Conservation (phyloP, 1,140 invertebrate species). For the Leptoteleia sp. region DNA sequence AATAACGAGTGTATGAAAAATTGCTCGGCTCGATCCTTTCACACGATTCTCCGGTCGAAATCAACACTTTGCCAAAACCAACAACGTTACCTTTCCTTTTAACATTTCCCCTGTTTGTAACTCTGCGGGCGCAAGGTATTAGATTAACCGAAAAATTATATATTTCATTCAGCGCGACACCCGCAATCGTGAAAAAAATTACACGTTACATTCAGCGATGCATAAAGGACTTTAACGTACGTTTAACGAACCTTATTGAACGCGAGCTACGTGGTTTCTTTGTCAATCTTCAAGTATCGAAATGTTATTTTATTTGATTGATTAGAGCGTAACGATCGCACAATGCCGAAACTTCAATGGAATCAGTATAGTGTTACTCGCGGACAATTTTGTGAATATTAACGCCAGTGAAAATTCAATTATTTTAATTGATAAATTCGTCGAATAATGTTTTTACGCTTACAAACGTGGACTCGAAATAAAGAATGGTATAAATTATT, state of each 20-base stretch:
- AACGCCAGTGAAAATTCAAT: too few species aligned
- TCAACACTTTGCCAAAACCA: slow-evolving; percentile 25
- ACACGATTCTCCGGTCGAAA: slow-evolving; percentile 36
- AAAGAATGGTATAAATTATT: too few species aligned
- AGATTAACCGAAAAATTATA: slow-evolving; percentile 63
- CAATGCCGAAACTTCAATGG: slow-evolving; percentile 3
- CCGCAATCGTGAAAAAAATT: slow-evolving; percentile 61
- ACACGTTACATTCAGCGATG: slow-evolving; percentile 49
- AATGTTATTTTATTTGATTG: slow-evolving; percentile 56
- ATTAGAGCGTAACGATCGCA: slow-evolving; percentile 35
- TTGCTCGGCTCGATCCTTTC: slow-evolving; percentile 14
- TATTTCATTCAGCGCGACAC: slow-evolving; percentile 54
- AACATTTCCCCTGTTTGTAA: slow-evolving; percentile 49
- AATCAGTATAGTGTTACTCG: slow-evolving; percentile 18
- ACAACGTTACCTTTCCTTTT: slow-evolving; percentile 26
- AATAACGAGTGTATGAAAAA: slow-evolving; percentile 1
- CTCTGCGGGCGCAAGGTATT: slow-evolving; percentile 52
- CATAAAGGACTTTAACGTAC: slow-evolving; percentile 57
- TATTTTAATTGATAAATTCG: too few species aligned
- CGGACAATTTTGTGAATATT: too few species aligned
- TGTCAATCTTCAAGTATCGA: slow-evolving; percentile 37
- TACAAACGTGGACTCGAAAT: too few species aligned
- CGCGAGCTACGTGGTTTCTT: slow-evolving; percentile 39
- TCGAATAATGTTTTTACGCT: too few species aligned
- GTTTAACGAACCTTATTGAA: slow-evolving; percentile 61